Evolutionary conservation across 2,797 vertebrate genomes (phyloP).

Genomic region (Manis pentadactyla): DNA sequence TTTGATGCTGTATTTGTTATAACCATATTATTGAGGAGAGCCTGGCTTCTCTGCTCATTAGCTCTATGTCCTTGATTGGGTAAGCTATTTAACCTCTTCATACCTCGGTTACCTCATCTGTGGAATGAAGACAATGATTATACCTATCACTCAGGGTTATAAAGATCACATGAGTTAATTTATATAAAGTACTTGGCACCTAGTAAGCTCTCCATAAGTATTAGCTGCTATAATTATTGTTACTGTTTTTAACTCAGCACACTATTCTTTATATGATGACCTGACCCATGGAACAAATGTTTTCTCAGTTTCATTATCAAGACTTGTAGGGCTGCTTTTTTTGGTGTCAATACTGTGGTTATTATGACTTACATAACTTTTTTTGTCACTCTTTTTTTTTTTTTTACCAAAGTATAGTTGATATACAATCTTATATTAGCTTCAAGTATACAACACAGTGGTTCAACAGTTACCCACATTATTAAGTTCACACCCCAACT

Average conservation of each 20-base stretch:
- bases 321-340: background rate
- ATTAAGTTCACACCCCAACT: no score
- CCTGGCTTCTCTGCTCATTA: background rate
- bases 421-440: no score
- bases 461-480: no score
- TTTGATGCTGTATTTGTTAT: background rate
- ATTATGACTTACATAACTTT: background rate
- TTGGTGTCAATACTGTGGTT: background rate
- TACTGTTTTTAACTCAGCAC: background rate
- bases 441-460: no score
- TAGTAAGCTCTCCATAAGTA: background rate
- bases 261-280: background rate
- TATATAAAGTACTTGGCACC: background rate
- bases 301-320: background rate
- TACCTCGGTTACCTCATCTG: background rate
- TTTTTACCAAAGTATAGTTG: background rate
- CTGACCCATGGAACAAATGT: background rate
- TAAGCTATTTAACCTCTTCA: background rate
- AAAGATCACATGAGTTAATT: background rate
- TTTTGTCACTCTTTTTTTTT: background rate
- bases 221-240: conserved; percentile 5
- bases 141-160: background rate
- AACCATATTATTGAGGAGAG: background rate
- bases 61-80: background rate
- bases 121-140: background rate